Conservation (phyloP, 2,888 invertebrate species). For the Dysmachus trigonus region DNA sequence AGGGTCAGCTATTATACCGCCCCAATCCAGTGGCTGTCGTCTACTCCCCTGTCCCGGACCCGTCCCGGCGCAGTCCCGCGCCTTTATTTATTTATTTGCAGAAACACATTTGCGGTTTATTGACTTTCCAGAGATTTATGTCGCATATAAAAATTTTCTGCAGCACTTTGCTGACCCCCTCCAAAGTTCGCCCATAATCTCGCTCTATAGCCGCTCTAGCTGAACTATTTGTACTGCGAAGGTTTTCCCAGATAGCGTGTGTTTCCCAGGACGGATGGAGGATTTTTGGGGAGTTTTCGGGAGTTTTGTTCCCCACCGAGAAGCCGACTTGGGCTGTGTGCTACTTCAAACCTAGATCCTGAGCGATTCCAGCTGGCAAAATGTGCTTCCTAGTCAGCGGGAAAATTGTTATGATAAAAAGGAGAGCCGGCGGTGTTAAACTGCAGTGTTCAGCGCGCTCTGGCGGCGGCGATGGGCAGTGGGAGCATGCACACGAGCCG, state of each 20-base stretch:
- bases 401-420: slow-evolving; percentile 27
- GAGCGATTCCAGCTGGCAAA: neutral
- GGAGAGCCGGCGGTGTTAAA: slow-evolving; percentile 20
- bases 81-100: slow-evolving; percentile 42
- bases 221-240: slow-evolving; percentile 23
- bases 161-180: slow-evolving; percentile 39
- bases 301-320: neutral
- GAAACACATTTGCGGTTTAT: slow-evolving; percentile 44
- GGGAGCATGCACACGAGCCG: neutral
- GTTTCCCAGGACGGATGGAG: neutral
- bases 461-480: neutral
- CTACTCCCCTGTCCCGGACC: neutral
- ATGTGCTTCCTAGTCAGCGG: slow-evolving; percentile 20
- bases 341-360: slow-evolving; percentile 17
- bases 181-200: slow-evolving; percentile 24
- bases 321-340: neutral
- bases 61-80: slow-evolving; percentile 4
- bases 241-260: slow-evolving; percentile 30
- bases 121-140: slow-evolving; percentile 43
- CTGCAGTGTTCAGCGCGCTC: neutral
- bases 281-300: no score
- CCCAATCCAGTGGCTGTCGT: neutral
- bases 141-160: slow-evolving; percentile 43
- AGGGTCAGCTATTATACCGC: slow-evolving; percentile 36
- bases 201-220: neutral